These are phyloP conservation scores for Holcopasites calliopsidis DNA, from an alignment of 1,140 invertebrate genomes.

Conservation along the genomic window DNA sequence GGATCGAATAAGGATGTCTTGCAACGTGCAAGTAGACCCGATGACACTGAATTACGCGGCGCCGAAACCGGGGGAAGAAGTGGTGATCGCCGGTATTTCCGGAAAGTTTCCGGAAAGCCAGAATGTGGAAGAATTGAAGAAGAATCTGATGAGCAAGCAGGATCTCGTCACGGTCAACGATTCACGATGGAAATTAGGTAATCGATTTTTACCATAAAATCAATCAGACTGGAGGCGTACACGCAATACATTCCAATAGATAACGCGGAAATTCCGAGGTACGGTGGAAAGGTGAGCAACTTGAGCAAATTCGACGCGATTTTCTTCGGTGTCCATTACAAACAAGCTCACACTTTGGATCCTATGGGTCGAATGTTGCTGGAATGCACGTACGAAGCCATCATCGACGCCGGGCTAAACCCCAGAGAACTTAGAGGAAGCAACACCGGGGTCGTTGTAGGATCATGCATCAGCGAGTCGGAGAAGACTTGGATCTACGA, in stretches of 20 bases:
- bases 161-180: conserved; percentile 90
- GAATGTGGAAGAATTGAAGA: conserved; percentile 87
- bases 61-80: conserved; percentile 84
- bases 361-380: conserved; percentile 92
- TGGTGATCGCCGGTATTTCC: conserved; percentile 90
- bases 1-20: background rate
- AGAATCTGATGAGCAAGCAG: conserved; percentile 88
- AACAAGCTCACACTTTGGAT: conserved; percentile 93
- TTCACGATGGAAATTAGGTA: conserved; percentile 87
- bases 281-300: conserved; percentile 90
- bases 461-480: conserved; percentile 89
- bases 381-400: conserved; percentile 92
- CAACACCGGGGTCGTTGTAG: conserved; percentile 91
- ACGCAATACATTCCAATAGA: conserved; percentile 64
- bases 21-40: background rate
- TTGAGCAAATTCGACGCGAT: conserved; percentile 90
- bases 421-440: conserved; percentile 82
- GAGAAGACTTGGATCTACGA: conserved; percentile 87
- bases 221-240: background rate
- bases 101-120: conserved; percentile 93
- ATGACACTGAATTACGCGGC: background rate
- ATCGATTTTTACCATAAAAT: conserved; percentile 8
- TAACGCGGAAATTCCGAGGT: conserved; percentile 85
- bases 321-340: conserved; percentile 90
- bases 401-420: conserved; percentile 90